Conservation (phyloP, 1,140 invertebrate species). For the Asbolus verrucosus region DNA sequence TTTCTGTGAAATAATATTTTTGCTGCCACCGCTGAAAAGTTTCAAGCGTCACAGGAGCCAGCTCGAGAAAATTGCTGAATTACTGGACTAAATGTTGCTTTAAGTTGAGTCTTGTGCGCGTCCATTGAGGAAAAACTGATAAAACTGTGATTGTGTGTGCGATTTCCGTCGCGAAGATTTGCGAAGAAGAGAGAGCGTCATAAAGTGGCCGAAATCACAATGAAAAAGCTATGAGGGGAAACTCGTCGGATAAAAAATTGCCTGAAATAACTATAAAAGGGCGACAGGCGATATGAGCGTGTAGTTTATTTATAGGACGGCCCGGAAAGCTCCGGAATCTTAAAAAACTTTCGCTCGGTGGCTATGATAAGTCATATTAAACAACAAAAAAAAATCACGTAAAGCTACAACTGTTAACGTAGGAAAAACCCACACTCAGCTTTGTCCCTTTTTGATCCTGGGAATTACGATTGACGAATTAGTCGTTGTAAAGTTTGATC, state of each 20-base stretch:
- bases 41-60: too few relatives aligned
- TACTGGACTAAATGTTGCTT: too few relatives aligned
- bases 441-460: too few relatives aligned
- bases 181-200: background rate
- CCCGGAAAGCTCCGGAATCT: conserved; percentile 10
- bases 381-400: background rate
- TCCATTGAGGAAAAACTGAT: too few relatives aligned
- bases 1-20: too few relatives aligned
- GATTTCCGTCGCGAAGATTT: background rate
- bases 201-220: conserved; percentile 20
- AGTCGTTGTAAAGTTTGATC: conserved; percentile 26
- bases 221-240: conserved; percentile 16
- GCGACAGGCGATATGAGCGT: conserved; percentile 5
- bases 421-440: too few relatives aligned
- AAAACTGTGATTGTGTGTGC: too few relatives aligned
- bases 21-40: too few relatives aligned
- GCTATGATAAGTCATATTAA: conserved; percentile 4
- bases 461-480: conserved; percentile 15
- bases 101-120: too few relatives aligned
- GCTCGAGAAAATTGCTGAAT: too few relatives aligned
- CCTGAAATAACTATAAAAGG: conserved; percentile 25
- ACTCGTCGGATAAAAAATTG: conserved; percentile 21
- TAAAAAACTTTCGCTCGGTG: background rate
- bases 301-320: conserved; percentile 20
- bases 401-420: too few relatives aligned